Conservation (phyloP, 2,797 vertebrate genomes). For the Tympanoctomys barrerae region DNA sequence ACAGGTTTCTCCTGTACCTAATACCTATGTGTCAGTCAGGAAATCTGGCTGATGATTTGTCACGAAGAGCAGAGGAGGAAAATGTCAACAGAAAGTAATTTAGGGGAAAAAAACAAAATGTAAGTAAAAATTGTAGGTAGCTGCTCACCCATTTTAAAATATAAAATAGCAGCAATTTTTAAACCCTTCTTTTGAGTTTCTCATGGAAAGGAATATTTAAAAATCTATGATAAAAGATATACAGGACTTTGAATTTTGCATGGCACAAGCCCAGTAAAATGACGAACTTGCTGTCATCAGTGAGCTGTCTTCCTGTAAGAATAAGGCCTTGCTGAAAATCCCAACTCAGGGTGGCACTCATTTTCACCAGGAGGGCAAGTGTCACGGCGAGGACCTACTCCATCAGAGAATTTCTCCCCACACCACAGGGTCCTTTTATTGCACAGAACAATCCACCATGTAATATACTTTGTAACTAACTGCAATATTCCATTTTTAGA, state of each 20-base stretch:
- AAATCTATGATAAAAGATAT: conserved; percentile 67
- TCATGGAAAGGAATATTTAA: conserved; percentile 72
- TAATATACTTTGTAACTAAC: not conserved
- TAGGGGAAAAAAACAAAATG: conserved; percentile 53
- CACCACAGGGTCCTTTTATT: not conserved
- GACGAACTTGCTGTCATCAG: conserved; percentile 37
- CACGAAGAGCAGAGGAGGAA: conserved; percentile 48
- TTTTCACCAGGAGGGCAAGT: not conserved
- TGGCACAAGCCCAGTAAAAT: conserved; percentile 73
- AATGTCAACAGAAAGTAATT: conserved; percentile 56
- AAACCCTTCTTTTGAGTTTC: conserved; percentile 66
- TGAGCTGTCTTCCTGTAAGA: conserved; percentile 1
- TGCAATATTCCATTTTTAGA: not conserved
- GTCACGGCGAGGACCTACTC: not conserved
- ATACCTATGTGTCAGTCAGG: conserved; percentile 52
- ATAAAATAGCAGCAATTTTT: conserved; percentile 74
- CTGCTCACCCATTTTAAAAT: conserved; percentile 70
- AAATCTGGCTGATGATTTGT: conserved; percentile 62
- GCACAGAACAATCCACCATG: not conserved
- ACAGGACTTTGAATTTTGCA: conserved; percentile 74
- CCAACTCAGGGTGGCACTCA: conserved; percentile 3
- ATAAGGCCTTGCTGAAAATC: conserved; percentile 53
- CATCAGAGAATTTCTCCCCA: not conserved
- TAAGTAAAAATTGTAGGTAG: conserved; percentile 68
- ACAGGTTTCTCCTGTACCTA: not conserved